Evolutionary conservation across 1,140 invertebrate genomes (phyloP).

Genomic region (Batillaria attramentaria): DNA sequence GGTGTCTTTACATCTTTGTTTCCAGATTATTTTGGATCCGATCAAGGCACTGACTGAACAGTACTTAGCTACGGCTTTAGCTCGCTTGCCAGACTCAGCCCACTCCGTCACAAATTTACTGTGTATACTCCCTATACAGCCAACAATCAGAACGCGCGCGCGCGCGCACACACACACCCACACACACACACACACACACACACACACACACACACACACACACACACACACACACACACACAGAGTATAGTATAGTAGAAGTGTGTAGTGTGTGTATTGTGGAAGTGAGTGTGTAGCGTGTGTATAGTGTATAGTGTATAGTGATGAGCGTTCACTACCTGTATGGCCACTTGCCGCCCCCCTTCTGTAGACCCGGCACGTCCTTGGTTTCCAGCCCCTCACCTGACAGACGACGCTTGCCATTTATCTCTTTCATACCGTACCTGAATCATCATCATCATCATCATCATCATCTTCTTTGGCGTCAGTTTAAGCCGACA

Average conservation of each 20-base stretch:
- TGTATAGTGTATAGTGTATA: background rate
- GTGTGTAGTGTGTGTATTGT: background rate
- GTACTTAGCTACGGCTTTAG: too few species aligned
- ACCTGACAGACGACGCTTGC: slow-evolving; percentile 63
- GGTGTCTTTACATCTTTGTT: too few species aligned
- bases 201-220: background rate
- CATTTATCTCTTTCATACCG: slow-evolving; percentile 65
- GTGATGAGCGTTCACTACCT: background rate
- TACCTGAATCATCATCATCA: too few species aligned
- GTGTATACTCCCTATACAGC: too few species aligned
- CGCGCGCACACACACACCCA: slow-evolving; percentile 15
- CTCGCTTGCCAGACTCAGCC: background rate
- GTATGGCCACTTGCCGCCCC: slow-evolving; percentile 69
- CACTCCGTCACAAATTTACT: background rate
- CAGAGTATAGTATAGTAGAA: background rate
- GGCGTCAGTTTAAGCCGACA: too few species aligned
- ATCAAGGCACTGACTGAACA: too few species aligned
- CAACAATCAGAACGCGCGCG: slow-evolving; percentile 55
- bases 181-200: background rate
- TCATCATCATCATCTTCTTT: too few species aligned
- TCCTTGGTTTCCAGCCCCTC: slow-evolving; percentile 63
- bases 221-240: background rate
- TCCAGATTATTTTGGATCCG: too few species aligned
- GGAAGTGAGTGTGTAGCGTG: background rate
- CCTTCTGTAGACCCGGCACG: slow-evolving; percentile 66